phyloP scores from a whole-genome alignment of 2,888 invertebrate genomes.

The Cecidostiba fungosa region DNA sequence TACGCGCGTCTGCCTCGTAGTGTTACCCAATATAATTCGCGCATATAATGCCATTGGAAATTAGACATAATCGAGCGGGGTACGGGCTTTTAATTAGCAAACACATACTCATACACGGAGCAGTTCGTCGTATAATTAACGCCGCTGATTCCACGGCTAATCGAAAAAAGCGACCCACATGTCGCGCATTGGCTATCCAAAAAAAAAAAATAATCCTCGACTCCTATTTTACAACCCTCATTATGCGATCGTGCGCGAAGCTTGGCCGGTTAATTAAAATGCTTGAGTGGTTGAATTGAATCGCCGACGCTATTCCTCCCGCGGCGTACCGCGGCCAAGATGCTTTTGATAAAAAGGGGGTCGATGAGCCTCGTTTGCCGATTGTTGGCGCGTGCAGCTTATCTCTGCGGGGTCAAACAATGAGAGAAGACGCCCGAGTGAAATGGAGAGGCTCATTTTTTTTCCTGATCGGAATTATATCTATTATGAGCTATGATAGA shows the following conservation, averaged over 20 bases:
- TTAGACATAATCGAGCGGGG: not conserved
- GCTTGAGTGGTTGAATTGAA: constrained; percentile 2
- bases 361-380: not conserved
- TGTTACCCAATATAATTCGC: constrained; percentile 16
- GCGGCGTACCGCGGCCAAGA: not conserved
- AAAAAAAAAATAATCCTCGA: not conserved
- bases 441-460: no score
- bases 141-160: not conserved
- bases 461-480: no score
- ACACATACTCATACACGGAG: not conserved
- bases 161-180: constrained; percentile 35
- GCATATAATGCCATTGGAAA: constrained; percentile 25
- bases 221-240: constrained; percentile 24
- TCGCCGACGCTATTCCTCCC: not conserved
- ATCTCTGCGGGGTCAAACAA: not conserved
- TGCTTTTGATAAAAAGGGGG: not conserved
- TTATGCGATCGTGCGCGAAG: constrained; percentile 21
- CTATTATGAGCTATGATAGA: no score
- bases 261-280: constrained; percentile 41
- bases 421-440: not conserved
- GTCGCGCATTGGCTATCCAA: not conserved
- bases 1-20: constrained; percentile 1
- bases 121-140: not conserved
- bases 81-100: constrained; percentile 40
- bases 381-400: not conserved